Evolutionary conservation across 2,113 vertebrate species (phyloP).

Genomic region (Canis aureus): DNA sequence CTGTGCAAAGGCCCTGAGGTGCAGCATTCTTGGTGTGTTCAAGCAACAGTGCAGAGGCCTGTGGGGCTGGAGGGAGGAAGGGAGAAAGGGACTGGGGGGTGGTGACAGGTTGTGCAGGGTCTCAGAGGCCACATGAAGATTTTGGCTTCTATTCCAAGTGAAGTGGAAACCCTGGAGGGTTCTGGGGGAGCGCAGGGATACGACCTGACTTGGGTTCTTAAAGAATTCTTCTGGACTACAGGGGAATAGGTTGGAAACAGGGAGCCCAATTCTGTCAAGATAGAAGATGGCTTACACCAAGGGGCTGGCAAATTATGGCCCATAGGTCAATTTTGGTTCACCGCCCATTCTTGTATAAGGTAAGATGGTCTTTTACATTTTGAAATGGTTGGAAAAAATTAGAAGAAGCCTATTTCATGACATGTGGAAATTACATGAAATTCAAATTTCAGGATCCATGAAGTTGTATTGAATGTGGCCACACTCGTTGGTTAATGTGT

Average conservation of each 20-base stretch:
- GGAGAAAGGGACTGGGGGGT: background rate
- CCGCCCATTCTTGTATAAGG: background rate
- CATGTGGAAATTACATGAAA: background rate
- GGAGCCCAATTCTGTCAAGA: background rate
- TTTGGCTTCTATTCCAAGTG: background rate
- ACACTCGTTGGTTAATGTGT: rapidly evolving
- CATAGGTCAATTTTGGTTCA: background rate
- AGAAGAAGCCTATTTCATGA: background rate
- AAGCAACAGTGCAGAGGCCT: background rate
- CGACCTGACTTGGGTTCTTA: background rate
- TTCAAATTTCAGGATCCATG: background rate
- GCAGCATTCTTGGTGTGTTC: background rate
- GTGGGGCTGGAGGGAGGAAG: background rate
- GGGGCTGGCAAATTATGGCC: background rate
- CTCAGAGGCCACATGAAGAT: background rate
- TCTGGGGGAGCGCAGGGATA: background rate
- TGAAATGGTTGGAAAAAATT: background rate
- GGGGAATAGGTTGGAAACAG: background rate
- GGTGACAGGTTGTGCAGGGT: background rate
- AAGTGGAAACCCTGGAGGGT: background rate
- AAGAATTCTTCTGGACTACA: background rate
- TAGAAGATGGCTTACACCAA: background rate
- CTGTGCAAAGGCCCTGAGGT: background rate
- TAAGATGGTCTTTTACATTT: background rate
- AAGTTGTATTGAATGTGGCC: background rate